A percentile compares a stretch with the other conserved stretches of the same genome.
phyloP scores from a whole-genome alignment of 2,113 vertebrate species.

The Zapornia atra region DNA sequence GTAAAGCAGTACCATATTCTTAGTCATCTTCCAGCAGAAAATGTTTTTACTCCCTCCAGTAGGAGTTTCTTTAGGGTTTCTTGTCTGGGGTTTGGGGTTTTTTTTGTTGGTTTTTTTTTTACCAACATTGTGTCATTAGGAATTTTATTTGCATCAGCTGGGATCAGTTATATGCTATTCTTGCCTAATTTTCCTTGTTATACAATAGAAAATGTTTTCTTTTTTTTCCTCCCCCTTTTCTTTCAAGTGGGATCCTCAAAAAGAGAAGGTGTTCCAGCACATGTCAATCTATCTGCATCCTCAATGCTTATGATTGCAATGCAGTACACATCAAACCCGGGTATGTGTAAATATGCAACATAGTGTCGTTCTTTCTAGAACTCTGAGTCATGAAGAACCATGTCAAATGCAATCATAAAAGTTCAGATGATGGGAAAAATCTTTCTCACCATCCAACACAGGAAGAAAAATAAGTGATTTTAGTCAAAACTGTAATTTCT shows the following conservation, averaged over 20 bases:
- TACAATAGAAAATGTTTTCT: not conserved
- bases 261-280: constrained; percentile 93
- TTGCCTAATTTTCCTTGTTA: not conserved
- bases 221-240: constrained; percentile 23
- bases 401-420: not conserved
- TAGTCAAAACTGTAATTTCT: not conserved
- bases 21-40: not conserved
- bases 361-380: not conserved
- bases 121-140: not conserved
- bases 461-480: not conserved
- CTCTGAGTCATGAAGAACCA: not conserved
- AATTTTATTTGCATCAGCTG: not conserved
- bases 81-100: not conserved
- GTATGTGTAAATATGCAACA: constrained; percentile 66
- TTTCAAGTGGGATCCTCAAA: constrained; percentile 92
- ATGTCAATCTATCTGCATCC: constrained; percentile 95
- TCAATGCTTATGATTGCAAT: constrained; percentile 99
- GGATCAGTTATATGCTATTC: not conserved
- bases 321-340: constrained; percentile 98
- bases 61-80: not conserved
- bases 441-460: not conserved
- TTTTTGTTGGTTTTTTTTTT: not conserved
- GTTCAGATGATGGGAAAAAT: not conserved
- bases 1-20: not conserved
- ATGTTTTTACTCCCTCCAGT: not conserved